These are phyloP conservation scores for Phalacrocorax brasilianus DNA, from an alignment of 2,113 vertebrate genomes.

Conservation along the genomic window DNA sequence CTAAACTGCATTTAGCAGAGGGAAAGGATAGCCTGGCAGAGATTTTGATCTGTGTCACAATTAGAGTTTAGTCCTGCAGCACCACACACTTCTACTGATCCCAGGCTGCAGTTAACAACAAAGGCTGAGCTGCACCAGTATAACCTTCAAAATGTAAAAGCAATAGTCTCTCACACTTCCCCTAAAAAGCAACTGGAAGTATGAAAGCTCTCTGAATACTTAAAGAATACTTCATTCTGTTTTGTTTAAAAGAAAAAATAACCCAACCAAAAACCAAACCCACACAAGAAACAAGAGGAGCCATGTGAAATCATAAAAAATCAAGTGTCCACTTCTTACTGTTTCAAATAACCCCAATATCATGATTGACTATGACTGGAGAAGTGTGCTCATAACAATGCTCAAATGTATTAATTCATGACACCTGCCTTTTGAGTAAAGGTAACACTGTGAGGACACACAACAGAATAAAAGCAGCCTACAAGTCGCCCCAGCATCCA, in stretches of 20 bases:
- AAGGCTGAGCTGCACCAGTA: background rate
- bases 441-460: background rate
- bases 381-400: background rate
- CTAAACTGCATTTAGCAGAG: slow-evolving; percentile 20
- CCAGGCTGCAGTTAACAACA: background rate
- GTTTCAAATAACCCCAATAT: background rate
- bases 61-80: background rate
- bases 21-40: background rate
- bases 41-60: background rate
- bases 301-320: background rate
- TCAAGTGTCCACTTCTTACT: background rate
- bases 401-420: background rate
- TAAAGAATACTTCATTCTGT: background rate
- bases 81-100: background rate
- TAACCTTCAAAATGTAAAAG: background rate
- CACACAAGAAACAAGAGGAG: background rate
- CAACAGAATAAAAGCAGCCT: background rate
- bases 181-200: background rate
- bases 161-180: background rate
- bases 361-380: background rate
- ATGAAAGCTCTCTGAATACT: background rate
- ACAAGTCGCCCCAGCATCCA: background rate
- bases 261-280: background rate
- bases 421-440: background rate
- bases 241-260: background rate